phyloP scores from a whole-genome alignment of 1,140 invertebrate species.

The Halyomorpha halys region DNA sequence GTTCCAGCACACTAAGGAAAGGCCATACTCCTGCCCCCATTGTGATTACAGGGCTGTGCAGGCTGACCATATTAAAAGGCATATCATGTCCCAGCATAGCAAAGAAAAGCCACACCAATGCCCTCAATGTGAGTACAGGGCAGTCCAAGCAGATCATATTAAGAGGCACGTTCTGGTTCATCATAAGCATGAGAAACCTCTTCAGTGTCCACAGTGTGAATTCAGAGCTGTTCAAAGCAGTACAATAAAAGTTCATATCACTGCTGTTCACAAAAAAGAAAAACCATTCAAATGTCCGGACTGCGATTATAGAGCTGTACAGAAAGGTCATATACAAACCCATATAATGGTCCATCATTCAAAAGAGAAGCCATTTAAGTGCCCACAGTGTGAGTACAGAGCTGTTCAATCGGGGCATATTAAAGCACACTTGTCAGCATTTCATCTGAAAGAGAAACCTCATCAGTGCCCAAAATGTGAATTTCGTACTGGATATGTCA shows the following conservation, averaged over 20 bases:
- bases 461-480: background rate
- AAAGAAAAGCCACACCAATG: background rate
- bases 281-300: background rate
- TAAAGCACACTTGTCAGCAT: background rate
- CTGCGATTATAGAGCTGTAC: background rate
- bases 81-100: too few species aligned
- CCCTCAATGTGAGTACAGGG: background rate
- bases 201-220: background rate
- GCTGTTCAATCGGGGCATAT: background rate
- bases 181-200: background rate
- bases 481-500: background rate
- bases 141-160: background rate
- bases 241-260: background rate
- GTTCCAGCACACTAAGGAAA: too few species aligned
- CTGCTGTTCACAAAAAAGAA: background rate
- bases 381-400: constrained; percentile 4
- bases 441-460: constrained; percentile 3
- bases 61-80: too few species aligned
- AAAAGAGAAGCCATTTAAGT: background rate
- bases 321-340: background rate
- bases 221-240: background rate
- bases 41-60: too few species aligned
- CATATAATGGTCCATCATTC: background rate
- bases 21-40: too few species aligned
- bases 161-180: background rate